phyloP scores from a whole-genome alignment of 2,797 vertebrate species.

The Phataginus tricuspis region DNA sequence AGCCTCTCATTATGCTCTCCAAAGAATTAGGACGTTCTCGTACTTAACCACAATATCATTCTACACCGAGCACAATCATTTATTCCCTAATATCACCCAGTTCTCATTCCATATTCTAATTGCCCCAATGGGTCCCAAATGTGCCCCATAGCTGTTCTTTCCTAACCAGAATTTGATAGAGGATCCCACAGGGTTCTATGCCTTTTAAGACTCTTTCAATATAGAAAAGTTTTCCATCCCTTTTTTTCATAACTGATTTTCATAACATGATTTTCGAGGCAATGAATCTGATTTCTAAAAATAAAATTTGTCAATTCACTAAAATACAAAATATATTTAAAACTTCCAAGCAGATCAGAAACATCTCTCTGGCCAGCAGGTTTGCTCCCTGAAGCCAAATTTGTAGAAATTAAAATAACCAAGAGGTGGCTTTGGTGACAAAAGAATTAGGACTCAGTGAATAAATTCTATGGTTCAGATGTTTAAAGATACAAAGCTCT shows the following conservation, averaged over 20 bases:
- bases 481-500: neutral
- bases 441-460: constrained; percentile 12
- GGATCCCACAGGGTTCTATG: neutral
- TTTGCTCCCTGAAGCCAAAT: constrained; percentile 15
- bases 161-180: neutral
- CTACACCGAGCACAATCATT: neutral
- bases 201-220: neutral
- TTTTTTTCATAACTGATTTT: neutral
- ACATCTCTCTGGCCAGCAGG: neutral
- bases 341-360: neutral
- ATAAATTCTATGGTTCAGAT: neutral
- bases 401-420: constrained; percentile 40
- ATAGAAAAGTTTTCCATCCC: neutral
- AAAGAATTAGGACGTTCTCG: neutral
- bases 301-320: constrained; percentile 14
- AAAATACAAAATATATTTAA: neutral
- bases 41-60: neutral
- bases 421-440: constrained; percentile 37
- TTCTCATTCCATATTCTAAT: neutral
- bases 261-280: neutral
- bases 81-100: neutral
- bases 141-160: neutral
- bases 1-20: neutral
- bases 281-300: constrained; percentile 29
- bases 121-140: neutral